Evolutionary conservation across 64 coral and sea anemone species (phyloP).

Genomic region (Hydrozoanthus tunicans): DNA sequence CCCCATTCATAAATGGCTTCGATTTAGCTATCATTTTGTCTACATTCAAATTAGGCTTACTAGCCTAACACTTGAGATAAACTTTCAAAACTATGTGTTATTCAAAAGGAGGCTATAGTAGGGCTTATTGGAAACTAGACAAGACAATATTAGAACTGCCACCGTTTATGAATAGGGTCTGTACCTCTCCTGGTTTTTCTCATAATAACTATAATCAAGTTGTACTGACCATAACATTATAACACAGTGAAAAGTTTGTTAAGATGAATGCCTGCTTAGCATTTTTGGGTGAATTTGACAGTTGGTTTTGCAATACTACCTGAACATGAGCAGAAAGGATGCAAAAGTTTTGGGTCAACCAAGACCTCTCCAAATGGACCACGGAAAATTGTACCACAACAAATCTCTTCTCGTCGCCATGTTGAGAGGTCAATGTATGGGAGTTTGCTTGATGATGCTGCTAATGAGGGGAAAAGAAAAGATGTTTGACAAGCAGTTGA

Average conservation of each 20-base stretch:
- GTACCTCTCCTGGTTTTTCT: too few species aligned
- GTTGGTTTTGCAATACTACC: constrained; percentile 50
- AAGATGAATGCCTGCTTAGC: not conserved
- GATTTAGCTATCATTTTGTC: too few species aligned
- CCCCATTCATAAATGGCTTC: too few species aligned
- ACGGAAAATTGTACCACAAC: constrained; percentile 96
- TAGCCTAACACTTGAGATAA: too few species aligned
- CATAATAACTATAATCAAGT: too few species aligned
- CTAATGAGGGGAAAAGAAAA: constrained; percentile 85
- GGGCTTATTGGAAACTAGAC: too few species aligned
- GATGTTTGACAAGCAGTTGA: constrained; percentile 95
- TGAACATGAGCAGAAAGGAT: constrained; percentile 91
- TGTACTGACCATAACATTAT: too few species aligned
- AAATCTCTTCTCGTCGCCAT: constrained; percentile 97
- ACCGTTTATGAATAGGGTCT: too few species aligned
- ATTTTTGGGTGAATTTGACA: constrained; percentile 18
- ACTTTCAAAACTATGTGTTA: too few species aligned
- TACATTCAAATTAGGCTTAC: too few species aligned
- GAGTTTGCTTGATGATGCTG: constrained; percentile 73
- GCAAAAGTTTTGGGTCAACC: constrained; percentile 93
- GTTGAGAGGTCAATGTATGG: constrained; percentile 95
- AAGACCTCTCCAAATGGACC: constrained; percentile 95
- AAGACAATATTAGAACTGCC: too few species aligned
- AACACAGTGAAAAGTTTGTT: not conserved
- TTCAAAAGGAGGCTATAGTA: too few species aligned